phyloP scores from a whole-genome alignment of 2,888 invertebrate species.

The Eupithecia insigniata region DNA sequence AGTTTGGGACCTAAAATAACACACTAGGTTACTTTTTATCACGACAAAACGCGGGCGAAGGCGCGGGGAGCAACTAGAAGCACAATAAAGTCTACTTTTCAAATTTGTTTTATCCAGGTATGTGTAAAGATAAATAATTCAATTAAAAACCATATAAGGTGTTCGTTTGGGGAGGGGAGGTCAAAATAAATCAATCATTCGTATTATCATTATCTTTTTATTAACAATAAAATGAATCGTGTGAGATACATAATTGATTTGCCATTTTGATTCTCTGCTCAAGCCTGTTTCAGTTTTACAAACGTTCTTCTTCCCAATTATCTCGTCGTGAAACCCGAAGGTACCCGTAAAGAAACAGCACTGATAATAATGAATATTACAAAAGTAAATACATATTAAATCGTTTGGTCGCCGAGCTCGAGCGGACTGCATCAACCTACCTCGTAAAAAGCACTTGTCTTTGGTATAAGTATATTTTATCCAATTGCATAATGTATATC shows the following conservation, averaged over 20 bases:
- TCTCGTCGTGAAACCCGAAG: conserved; percentile 50
- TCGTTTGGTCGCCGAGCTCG: conserved; percentile 49
- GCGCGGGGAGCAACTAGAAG: too few species aligned
- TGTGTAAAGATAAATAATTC: not conserved
- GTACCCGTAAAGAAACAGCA: conserved; percentile 55
- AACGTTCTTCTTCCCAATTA: conserved; percentile 58
- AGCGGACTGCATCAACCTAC: conserved; percentile 51
- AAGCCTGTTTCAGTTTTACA: conserved; percentile 69
- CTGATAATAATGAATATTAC: conserved; percentile 57
- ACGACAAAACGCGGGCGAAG: too few species aligned
- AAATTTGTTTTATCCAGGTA: too few species aligned
- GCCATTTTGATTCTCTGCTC: conserved; percentile 70
- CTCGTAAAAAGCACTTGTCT: conserved; percentile 73
- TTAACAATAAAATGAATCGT: conserved; percentile 83
- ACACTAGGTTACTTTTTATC: too few species aligned
- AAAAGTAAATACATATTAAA: conserved; percentile 62
- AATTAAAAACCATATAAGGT: not conserved
- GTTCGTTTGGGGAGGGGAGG: not conserved
- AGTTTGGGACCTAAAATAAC: too few species aligned
- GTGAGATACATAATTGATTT: conserved; percentile 81
- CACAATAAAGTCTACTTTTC: too few species aligned
- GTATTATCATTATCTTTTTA: conserved; percentile 81
- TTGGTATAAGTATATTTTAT: conserved; percentile 64
- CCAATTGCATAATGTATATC: conserved; percentile 75
- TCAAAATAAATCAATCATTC: conserved; percentile 52